Evolutionary conservation across 1,140 invertebrate species (phyloP).

Genomic region (Whitmania pigra): DNA sequence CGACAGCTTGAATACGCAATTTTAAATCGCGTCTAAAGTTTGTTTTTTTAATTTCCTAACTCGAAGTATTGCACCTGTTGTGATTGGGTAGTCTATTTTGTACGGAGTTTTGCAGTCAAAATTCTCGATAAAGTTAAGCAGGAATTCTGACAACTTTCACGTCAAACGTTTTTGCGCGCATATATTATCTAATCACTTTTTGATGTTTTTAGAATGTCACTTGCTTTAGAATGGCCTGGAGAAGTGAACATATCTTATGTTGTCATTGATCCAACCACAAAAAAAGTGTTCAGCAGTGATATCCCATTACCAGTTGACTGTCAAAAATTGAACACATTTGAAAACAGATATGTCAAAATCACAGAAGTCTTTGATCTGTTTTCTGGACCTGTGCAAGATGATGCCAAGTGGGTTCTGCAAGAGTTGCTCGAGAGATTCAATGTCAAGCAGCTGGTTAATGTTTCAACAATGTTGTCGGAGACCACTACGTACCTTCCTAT

Average conservation of each 20-base stretch:
- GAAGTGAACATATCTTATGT: conserved; percentile 7
- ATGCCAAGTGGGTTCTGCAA: neutral
- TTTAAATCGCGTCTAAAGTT: too few species aligned
- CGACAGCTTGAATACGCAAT: too few species aligned
- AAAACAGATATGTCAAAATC: conserved; percentile 23
- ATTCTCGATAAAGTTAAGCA: too few species aligned
- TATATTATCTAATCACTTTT: too few species aligned
- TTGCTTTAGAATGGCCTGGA: conserved; percentile 21
- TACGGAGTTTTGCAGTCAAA: too few species aligned
- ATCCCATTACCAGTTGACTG: conserved; percentile 17
- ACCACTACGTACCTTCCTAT: conserved; percentile 12
- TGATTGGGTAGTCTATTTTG: too few species aligned
- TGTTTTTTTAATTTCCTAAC: too few species aligned
- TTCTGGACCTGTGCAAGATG: neutral
- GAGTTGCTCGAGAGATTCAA: conserved; percentile 10
- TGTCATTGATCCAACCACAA: conserved; percentile 18
- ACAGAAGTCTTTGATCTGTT: conserved; percentile 11
- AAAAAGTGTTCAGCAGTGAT: conserved; percentile 13
- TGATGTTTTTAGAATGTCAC: too few species aligned
- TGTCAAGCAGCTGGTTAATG: neutral
- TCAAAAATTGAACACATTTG: conserved; percentile 14
- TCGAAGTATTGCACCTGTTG: too few species aligned
- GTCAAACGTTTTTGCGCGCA: too few species aligned
- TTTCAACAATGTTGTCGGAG: neutral
- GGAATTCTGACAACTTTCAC: too few species aligned